Base-by-base conservation (phyloP, 2,888 invertebrate genomes). In the Eupithecia exiguata region DNA sequence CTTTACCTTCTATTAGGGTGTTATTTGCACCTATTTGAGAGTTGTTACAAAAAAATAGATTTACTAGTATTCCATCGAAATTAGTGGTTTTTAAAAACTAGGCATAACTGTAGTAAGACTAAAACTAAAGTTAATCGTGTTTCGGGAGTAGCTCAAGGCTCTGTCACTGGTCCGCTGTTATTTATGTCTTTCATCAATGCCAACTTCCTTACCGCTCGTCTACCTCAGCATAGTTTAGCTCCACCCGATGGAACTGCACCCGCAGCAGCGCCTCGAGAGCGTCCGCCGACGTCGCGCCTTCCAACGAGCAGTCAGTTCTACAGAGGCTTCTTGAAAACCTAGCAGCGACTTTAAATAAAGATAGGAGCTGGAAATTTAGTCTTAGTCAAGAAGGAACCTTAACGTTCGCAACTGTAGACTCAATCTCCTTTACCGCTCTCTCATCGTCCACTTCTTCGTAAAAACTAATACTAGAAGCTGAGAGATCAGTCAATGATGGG, bases 231-330 rank as follows among this genome's bases (percentile, higher is more conserved):
- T 96, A 95, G 87, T 97, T 96, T 49, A 97, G 87, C 89, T 97
- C 96, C 71, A 97, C 87, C 77, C 95, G 92, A 68, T 95, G 90
- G 90, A 97, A 97, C 89, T 97, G 97, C 72, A 97, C 96, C 86
- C 97, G 96, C 76, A 98, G 95, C 74, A n/a, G 95, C 81, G 98
- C 97, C 89, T 98, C 98, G 69, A 98, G 90, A 21, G 97, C 96
- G 92, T 98, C 98, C 78, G 96, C 96, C 74, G 96, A 95, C 81
- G 95, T 95, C 78, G 96, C 91, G 77, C 96, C 95, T 77, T 97
- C 91, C 78, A 95, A 93, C 79, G 30, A 30, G 30, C 30, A 30
- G 30, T 30, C 30, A 30, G 30, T 30, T 30, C 30, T 30, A 30
- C 30, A 30, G 30, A 30, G 4, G 4, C 30, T 30, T 30, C n/a